These are phyloP conservation scores for Ormyrus pomaceus DNA, from an alignment of 2,888 invertebrate genomes.

Conservation along the genomic window DNA sequence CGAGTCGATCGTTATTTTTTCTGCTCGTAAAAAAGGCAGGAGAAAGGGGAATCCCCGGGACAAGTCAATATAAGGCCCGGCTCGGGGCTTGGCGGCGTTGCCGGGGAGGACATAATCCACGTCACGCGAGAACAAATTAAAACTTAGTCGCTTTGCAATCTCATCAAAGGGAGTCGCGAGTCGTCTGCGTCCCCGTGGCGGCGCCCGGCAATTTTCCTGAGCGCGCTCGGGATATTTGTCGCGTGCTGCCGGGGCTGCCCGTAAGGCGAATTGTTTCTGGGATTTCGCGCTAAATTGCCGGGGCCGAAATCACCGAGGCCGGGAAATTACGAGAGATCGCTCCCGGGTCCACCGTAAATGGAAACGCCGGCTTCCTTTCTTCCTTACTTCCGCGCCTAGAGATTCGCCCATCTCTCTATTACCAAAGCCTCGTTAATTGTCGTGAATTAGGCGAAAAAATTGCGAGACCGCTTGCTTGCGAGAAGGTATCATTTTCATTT, in stretches of 20 bases:
- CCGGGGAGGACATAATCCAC: conserved; percentile 65
- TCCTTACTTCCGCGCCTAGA: background rate
- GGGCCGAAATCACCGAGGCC: conserved; percentile 59
- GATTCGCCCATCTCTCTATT: too few relatives aligned
- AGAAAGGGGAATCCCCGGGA: conserved; percentile 31
- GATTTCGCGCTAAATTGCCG: conserved; percentile 67
- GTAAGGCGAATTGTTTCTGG: conserved; percentile 70
- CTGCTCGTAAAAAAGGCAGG: background rate
- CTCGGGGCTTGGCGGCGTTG: background rate
- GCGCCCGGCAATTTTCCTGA: conserved; percentile 65
- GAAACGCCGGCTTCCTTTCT: conserved; percentile 43
- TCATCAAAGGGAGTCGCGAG: conserved; percentile 64
- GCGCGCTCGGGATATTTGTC: conserved; percentile 66
- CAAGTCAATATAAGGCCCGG: conserved; percentile 62
- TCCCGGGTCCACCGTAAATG: conserved; percentile 57
- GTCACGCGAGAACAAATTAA: conserved; percentile 70
- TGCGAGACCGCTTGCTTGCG: conserved; percentile 13
- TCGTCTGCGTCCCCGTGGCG: conserved; percentile 34
- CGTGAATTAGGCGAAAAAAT: conserved; percentile 7
- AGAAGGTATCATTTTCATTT: conserved; percentile 44
- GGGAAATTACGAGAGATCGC: conserved; percentile 59
- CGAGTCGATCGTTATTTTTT: background rate
- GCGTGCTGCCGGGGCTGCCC: conserved; percentile 65
- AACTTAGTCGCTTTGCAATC: conserved; percentile 71
- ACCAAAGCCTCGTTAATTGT: conserved; percentile 31